These are phyloP conservation scores for Sebastiscus tertius DNA, from an alignment of 2,797 vertebrate genomes.

Conservation along the genomic window DNA sequence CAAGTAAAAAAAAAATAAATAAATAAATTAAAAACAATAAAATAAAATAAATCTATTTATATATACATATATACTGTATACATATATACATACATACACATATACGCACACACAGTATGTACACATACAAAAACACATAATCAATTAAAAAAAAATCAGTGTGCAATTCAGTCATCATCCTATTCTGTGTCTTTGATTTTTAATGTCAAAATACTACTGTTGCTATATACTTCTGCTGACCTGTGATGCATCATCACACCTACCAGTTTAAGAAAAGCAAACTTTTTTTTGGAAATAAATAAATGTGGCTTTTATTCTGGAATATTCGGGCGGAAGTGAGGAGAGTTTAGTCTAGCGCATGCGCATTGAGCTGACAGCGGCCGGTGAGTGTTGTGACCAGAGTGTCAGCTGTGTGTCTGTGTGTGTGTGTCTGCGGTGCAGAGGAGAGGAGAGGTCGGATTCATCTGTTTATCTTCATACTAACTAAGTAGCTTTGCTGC, in stretches of 20 bases:
- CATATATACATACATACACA: too few relatives aligned
- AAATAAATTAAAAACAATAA: too few relatives aligned
- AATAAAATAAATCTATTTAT: too few relatives aligned
- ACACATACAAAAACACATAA: too few relatives aligned
- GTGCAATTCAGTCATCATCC: too few relatives aligned
- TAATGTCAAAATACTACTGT: not conserved
- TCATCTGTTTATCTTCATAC: not conserved
- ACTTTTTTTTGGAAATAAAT: not conserved
- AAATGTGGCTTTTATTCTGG: conserved; percentile 45
- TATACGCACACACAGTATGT: too few relatives aligned
- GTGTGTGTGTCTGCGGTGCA: not conserved
- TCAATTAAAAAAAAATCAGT: fast-evolving
- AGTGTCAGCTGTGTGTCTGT: not conserved
- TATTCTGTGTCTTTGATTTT: not conserved
- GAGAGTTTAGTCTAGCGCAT: conserved; percentile 14
- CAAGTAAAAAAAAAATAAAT: too few relatives aligned
- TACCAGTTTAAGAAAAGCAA: not conserved
- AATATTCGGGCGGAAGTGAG: conserved; percentile 26
- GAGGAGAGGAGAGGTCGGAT: not conserved
- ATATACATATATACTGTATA: too few relatives aligned
- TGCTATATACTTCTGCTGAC: not conserved
- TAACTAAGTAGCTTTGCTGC: fast-evolving
- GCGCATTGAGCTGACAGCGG: not conserved
- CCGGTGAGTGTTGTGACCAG: conserved; percentile 3
- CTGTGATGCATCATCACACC: not conserved